Evolutionary conservation across 2,113 vertebrate species (phyloP), one percentile per base, ranked within the genome.

Genomic region (Pomatostomus ruficeps): DNA sequence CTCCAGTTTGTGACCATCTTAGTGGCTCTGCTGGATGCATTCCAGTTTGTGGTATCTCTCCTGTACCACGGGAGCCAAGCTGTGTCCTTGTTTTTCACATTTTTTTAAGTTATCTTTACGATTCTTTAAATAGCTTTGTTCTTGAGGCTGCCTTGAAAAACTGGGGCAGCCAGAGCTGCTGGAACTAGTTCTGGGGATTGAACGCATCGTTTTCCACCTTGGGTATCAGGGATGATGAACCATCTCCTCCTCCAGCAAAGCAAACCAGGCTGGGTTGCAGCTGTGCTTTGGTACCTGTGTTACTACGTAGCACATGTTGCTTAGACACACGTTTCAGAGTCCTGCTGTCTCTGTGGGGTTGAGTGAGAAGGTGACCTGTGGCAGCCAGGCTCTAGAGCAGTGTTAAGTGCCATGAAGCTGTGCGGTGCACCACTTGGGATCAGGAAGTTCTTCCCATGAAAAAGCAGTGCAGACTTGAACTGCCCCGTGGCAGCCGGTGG

Each of bases 51-150:
- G 78, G 63, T 71, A 40, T 54, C 40, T 62, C 21, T 87, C 21
- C 22, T 58, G 9, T 81, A 36, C 28, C 8, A 33, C 16, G 11
- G 33, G 12, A 84, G 31, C 24, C n/a, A 52, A 48, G 71, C 48
- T 31, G 16, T 79, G 83, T 61, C 83, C 75, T 73, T 68, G 17
- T 70, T 80, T 76, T 52, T 55, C 88, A 40, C 2, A 0, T 70
- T 63, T 79, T 55, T n/a, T 67, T 48, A n/a, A 76, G 91, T 14
- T 49, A 36, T 82, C 71, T n/a, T 83, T 36, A 19, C 49, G 10
- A 3, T 77, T 86, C 72, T 89, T 80, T 68, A 80, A 89, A 81
- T 62, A 91, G 49, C 75, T 90, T 82, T 85, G 88, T 92, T 93
- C 89, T 83, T 88, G 72, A 92, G 65, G 66, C 89, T 91, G 48